Percentiles rank a stretch among this genome's conserved stretches.
Evolutionary conservation across 2,797 vertebrate genomes (phyloP).

Genomic region (Chromobotia macracanthus): DNA sequence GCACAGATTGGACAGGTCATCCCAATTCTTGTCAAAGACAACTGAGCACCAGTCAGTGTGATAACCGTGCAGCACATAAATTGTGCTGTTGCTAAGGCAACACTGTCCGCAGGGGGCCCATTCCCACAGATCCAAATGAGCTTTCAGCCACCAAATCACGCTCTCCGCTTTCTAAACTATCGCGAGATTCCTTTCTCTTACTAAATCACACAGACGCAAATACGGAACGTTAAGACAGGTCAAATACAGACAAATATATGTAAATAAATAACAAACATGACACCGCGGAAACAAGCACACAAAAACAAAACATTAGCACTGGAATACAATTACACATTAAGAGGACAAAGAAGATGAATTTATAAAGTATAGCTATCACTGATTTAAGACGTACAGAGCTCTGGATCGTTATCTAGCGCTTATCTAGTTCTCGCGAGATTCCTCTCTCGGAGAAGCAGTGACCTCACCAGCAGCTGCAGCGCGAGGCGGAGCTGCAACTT

Average conservation of each 20-base stretch:
- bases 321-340: no score
- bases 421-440: conserved; percentile 64
- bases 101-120: conserved; percentile 35
- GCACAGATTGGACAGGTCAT: background rate
- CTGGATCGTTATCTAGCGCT: no score
- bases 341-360: no score
- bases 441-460: conserved; percentile 58
- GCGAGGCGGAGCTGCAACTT: conserved; percentile 79
- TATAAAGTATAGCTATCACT: no score
- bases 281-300: no score
- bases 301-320: no score
- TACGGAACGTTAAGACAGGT: no score
- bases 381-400: no score
- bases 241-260: no score
- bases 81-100: conserved; percentile 59
- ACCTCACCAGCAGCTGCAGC: conserved; percentile 67
- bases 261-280: no score
- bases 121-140: conserved; percentile 31
- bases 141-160: conserved; percentile 1
- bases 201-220: no score
- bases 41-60: conserved; percentile 38
- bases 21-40: conserved; percentile 1
- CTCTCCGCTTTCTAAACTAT: conserved; percentile 33
- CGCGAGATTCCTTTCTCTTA: conserved; percentile 60
- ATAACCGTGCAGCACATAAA: conserved; percentile 36